A percentile compares a stretch with the other conserved stretches of the same genome.
Conservation (phyloP, 2,888 invertebrate species). For the Hymenopus coronatus region DNA sequence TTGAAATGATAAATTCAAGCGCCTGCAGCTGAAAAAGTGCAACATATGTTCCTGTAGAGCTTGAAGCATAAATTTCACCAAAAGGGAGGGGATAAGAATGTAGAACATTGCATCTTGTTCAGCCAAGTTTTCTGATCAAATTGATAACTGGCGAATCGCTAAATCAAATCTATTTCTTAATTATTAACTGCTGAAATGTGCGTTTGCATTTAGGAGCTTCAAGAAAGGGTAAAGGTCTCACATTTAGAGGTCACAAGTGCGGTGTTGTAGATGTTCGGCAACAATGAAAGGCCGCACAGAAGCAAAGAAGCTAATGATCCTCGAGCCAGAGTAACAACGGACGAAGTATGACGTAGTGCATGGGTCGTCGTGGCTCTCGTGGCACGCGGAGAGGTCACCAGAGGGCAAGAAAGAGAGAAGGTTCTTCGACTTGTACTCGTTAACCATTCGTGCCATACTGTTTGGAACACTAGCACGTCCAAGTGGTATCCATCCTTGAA, state of each 20-base stretch:
- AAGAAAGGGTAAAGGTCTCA: neutral
- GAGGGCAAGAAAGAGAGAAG: neutral
- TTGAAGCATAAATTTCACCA: too few relatives aligned
- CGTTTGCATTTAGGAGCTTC: neutral
- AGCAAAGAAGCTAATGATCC: neutral
- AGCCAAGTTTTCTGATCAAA: neutral
- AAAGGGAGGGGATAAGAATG: too few relatives aligned
- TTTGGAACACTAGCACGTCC: neutral
- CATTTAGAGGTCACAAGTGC: neutral
- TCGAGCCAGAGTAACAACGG: neutral
- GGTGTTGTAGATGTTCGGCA: neutral
- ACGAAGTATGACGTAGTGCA: neutral
- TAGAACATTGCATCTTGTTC: neutral
- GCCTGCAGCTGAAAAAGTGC: too few relatives aligned
- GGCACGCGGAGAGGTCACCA: conserved; percentile 18
- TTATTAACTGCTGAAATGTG: neutral
- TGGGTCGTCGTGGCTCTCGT: neutral
- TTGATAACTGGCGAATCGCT: neutral
- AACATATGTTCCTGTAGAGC: too few relatives aligned
- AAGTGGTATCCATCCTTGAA: neutral
- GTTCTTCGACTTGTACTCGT: neutral
- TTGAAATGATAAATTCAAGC: too few relatives aligned
- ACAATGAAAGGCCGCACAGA: neutral
- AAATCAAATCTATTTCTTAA: neutral
- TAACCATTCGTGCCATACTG: neutral